Evolutionary conservation across 1,140 invertebrate species (phyloP), one percentile per base, ranked within the genome.

Genomic region (Pararge aegeria): DNA sequence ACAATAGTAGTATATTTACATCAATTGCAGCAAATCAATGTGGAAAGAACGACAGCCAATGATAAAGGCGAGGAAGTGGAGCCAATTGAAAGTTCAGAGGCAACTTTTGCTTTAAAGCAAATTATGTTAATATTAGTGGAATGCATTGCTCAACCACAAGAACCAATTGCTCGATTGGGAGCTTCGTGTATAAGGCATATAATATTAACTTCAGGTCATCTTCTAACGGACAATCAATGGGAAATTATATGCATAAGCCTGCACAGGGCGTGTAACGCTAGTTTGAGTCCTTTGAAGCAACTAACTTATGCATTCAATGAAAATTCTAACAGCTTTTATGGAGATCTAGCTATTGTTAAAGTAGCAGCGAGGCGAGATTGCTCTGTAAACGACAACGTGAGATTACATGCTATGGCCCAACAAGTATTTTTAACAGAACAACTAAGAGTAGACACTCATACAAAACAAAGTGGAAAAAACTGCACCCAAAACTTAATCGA

Each of bases 151-250:
- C 96, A 97, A 78, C 94, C 96, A 0, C 94, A 94, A 61, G 97
- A 98, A 87, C 94, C 94, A 29, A 95, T 98, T 48, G 96, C 97
- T 4, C 91, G 97, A 62, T 91, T 98, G 1, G 97, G 97, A n/a
- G 97, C 97, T 72, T 97, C 97, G 27, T 98, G 97, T 80, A 94
- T 98, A 44, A 94, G 97, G 70, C 97, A 98, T 81, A 92, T 97
- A 5, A 93, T 97, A 54, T 90, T 97, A 58, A 96, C 94, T 66
- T 95, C 94, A 38, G 95, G 96, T n/a, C 94, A 94, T 63, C 89
- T 94, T 9, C 91, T 98, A 44, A 95, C 95, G 2, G 89, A 94
- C 15, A 92, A 94, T 18, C 95, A 97, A 89, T 98, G 97, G 97
- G 93, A 95, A 80, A 94, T 97, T 9, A 93, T 95, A 44, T 95